Percentiles rank a stretch among this genome's conserved stretches.
These are phyloP conservation scores for Geophilus truncorum DNA, from an alignment of 2,888 invertebrate genomes.

Conservation along the genomic window DNA sequence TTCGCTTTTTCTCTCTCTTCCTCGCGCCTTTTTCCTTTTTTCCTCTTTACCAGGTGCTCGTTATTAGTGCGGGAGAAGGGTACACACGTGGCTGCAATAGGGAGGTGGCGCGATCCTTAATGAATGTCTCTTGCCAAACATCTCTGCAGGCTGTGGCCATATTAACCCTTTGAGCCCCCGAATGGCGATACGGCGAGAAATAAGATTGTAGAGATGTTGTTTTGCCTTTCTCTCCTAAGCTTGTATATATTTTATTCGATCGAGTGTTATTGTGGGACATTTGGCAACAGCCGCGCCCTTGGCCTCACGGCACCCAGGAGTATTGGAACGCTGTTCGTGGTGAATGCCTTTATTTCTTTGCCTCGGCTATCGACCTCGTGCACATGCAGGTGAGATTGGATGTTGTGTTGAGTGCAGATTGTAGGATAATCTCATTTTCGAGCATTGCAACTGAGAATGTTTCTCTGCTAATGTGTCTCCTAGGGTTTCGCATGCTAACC, in stretches of 20 bases:
- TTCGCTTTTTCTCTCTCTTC: background rate
- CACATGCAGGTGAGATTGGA: constrained; percentile 16
- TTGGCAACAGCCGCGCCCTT: constrained; percentile 20
- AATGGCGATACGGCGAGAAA: background rate
- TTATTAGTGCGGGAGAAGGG: background rate
- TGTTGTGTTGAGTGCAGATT: constrained; percentile 20
- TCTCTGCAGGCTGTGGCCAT: background rate
- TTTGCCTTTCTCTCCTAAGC: background rate
- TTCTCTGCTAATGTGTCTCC: background rate
- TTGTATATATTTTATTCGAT: constrained; percentile 10
- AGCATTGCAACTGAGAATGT: constrained; percentile 1
- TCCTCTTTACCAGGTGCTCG: constrained; percentile 9
- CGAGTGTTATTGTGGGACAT: constrained; percentile 20
- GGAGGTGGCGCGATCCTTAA: constrained; percentile 2
- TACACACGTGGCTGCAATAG: background rate
- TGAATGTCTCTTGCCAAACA: constrained; percentile 14
- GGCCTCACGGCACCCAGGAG: background rate
- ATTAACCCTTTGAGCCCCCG: constrained; percentile 4
- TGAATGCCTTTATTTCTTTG: constrained; percentile 15
- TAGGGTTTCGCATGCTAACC: background rate
- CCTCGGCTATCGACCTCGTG: constrained; percentile 16
- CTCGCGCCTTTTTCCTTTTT: background rate
- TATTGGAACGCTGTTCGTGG: background rate
- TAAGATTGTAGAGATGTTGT: constrained; percentile 7
- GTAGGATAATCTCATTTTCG: constrained; percentile 16